phyloP scores from a whole-genome alignment of 2,888 invertebrate species.

The Parnassius mnemosyne region DNA sequence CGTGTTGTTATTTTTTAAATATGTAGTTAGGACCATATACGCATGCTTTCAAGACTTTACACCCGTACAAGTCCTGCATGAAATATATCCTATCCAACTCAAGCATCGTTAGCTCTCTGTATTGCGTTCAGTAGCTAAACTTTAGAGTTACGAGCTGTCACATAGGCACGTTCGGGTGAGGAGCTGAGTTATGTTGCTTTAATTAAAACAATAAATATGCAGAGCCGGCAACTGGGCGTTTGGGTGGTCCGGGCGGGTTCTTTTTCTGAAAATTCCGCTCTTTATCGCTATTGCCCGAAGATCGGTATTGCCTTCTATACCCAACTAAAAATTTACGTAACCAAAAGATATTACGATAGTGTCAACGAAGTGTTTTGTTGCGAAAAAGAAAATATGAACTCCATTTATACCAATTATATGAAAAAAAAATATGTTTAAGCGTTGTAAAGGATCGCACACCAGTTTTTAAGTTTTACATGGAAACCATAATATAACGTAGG shows the following conservation, averaged over 20 bases:
- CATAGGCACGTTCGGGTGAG: conserved; percentile 51
- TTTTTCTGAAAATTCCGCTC: conserved; percentile 55
- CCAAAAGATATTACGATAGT: conserved; percentile 3
- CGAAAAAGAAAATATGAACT: neutral
- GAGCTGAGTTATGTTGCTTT: conserved; percentile 71
- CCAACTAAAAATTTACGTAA: conserved; percentile 33
- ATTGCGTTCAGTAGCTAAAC: conserved; percentile 54
- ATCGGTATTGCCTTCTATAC: conserved; percentile 39
- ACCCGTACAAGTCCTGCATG: neutral
- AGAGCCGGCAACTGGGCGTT: conserved; percentile 45
- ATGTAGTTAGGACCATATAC: neutral
- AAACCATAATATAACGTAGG: no score
- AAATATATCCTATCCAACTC: conserved; percentile 11
- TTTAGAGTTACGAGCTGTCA: conserved; percentile 64
- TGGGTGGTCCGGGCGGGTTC: conserved; percentile 63
- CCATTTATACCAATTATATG: no score
- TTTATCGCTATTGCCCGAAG: conserved; percentile 55
- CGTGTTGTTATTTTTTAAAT: neutral
- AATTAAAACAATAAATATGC: conserved; percentile 77
- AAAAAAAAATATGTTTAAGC: no score
- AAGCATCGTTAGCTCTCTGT: conserved; percentile 37
- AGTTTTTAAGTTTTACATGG: no score
- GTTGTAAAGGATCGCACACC: no score
- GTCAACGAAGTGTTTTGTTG: neutral
- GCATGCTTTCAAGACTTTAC: neutral